Conservation (phyloP, 2,888 invertebrate genomes). For the Isoperla grammatica region DNA sequence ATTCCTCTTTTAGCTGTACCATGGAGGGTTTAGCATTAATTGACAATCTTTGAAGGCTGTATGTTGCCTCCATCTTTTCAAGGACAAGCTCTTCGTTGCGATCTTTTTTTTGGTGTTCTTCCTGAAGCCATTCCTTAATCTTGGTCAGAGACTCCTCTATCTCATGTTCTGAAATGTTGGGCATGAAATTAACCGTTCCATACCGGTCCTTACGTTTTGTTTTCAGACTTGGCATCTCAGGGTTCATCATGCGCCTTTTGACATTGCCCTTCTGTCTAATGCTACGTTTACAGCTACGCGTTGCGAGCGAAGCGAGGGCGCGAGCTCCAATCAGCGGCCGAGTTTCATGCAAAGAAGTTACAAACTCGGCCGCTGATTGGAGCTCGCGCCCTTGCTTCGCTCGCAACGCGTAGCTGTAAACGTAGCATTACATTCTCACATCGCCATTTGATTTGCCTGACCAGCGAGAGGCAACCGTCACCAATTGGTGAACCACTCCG, state of each 20-base stretch:
- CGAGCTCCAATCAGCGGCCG: too few species aligned
- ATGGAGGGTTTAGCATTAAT: neutral
- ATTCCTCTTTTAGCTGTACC: neutral
- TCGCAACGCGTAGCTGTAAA: too few species aligned
- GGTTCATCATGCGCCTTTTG: neutral
- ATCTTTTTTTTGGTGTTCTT: neutral
- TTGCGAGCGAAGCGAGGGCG: too few species aligned
- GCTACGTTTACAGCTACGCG: too few species aligned
- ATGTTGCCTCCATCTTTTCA: neutral
- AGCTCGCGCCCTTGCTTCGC: too few species aligned
- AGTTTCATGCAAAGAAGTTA: too few species aligned
- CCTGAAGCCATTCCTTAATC: neutral
- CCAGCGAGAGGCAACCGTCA: neutral
- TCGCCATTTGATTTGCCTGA: neutral
- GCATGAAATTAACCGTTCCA: neutral
- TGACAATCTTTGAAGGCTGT: neutral
- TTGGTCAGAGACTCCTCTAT: neutral
- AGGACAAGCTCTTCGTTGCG: neutral
- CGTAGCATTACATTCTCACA: neutral
- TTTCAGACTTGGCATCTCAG: neutral
- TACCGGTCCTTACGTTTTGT: neutral
- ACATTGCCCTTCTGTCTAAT: neutral
- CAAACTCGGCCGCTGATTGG: too few species aligned
- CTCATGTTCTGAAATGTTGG: neutral
- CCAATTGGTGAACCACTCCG: neutral